Base-by-base conservation (phyloP, 1,140 invertebrate genomes). In the Diorhabda elongata region DNA sequence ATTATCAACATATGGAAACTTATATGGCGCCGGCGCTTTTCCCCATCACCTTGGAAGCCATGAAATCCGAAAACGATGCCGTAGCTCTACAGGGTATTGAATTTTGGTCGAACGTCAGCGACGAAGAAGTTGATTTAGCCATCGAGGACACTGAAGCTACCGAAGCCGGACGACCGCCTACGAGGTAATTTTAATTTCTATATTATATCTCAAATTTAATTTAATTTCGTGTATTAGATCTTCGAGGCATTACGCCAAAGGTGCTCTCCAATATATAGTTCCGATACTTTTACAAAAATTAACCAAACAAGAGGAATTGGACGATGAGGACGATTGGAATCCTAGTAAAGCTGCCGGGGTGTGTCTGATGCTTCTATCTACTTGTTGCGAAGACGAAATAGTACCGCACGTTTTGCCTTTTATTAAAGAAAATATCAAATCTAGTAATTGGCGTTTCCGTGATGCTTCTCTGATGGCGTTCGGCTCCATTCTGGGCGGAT, bases 301-400 rank as follows among this genome's bases (percentile, higher is more conserved):
- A 59, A 98, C 96, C 1, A 98, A 98, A 83, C 97, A 99, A 84
- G 92, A 94, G 79, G 91, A 93, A 77, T 86, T 89, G 73, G 96
- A 97, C 80, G 97, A 99, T 82, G 97, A 99, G 81, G 96, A 99
- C 80, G 97, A 98, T 78, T 99, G 98, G 98, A 99, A 98, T 84
- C 98, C 98, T 4, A 94, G 96, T 71, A 99, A 99, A 86, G 96
- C 98, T 4, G 96, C 98, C 42, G 97, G 98, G 42, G 98, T 99
- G n/a, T 99, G 98, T 83, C 84, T 99, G 0, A 99, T 99, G 96
- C 84, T 99, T 9, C 84, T 99, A 71, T 92, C 98, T 42, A 93
- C 95, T 43, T 99, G 97, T 78, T 98, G 96, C 81, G 97, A 98
- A 83, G 96, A 99, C 83, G 93, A 92, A 76, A 97, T 99, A 74